Conservation (phyloP, 2,113 vertebrate species). For the Carlito syrichta region DNA sequence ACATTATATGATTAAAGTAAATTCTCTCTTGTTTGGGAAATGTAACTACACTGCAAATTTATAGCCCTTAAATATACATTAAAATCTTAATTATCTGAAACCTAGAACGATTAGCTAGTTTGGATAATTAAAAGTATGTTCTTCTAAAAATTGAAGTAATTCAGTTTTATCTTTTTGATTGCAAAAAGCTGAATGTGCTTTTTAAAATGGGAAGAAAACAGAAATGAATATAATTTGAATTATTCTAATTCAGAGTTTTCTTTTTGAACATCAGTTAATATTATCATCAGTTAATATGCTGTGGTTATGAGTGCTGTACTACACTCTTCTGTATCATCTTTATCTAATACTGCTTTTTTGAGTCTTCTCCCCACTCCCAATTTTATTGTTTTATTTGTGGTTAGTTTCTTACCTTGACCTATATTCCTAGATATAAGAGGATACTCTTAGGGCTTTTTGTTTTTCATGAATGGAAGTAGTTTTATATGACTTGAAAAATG, state of each 20-base stretch:
- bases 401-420: slow-evolving; percentile 8
- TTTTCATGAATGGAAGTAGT: background rate
- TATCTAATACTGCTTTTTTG: background rate
- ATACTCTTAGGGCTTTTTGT: background rate
- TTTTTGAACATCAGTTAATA: background rate
- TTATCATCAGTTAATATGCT: background rate
- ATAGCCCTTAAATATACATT: background rate
- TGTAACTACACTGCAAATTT: background rate
- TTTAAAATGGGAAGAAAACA: background rate
- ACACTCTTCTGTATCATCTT: background rate
- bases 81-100: slow-evolving; percentile 15
- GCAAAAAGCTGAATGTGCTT: background rate
- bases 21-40: background rate
- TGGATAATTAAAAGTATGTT: background rate
- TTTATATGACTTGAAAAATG: slow-evolving; percentile 15
- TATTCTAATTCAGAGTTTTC: background rate
- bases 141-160: slow-evolving; percentile 2
- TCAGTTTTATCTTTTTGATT: background rate
- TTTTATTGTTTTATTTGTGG: background rate
- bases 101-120: background rate
- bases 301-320: background rate
- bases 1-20: background rate
- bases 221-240: background rate
- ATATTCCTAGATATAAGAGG: background rate
- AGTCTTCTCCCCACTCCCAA: background rate